These are phyloP conservation scores for Agrotis puta DNA, from an alignment of 2,888 invertebrate species.

Conservation along the genomic window DNA sequence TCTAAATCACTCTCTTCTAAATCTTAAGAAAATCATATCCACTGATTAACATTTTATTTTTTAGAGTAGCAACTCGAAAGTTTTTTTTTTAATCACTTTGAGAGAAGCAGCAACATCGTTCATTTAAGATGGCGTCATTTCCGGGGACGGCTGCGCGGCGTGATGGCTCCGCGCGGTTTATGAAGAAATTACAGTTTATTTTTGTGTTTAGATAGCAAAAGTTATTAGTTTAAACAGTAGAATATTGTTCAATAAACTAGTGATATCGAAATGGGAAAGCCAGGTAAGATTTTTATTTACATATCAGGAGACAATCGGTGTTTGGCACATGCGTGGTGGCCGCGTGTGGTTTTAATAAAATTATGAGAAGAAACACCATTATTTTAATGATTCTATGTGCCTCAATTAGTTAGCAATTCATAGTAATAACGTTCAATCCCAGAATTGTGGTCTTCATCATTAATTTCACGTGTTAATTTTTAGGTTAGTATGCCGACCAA, in stretches of 20 bases:
- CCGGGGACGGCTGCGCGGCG: constrained; percentile 80
- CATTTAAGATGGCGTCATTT: constrained; percentile 85
- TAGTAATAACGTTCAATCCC: background rate
- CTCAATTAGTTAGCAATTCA: background rate
- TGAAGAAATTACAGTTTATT: constrained; percentile 78
- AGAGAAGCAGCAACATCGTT: constrained; percentile 64
- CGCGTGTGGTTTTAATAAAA: constrained; percentile 68
- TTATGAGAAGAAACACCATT: constrained; percentile 10
- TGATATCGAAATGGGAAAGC: constrained; percentile 82
- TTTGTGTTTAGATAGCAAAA: constrained; percentile 80
- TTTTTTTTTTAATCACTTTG: constrained; percentile 18
- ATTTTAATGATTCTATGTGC: background rate
- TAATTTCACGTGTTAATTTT: constrained; percentile 44
- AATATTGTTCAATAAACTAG: constrained; percentile 52
- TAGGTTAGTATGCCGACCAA: constrained; percentile 42
- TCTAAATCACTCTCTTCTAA: too few relatives aligned
- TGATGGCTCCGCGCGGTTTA: constrained; percentile 78
- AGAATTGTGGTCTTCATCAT: fast-evolving
- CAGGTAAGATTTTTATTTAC: constrained; percentile 78
- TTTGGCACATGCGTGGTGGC: constrained; percentile 59
- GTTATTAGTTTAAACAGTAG: constrained; percentile 53
- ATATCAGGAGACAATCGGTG: constrained; percentile 2
- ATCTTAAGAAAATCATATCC: too few relatives aligned
- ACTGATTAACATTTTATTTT: constrained; percentile 29
- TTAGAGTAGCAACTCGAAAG: constrained; percentile 43